Percentiles rank a stretch among this genome's conserved stretches.
phyloP scores from a whole-genome alignment of 2,797 vertebrate genomes.

The Graptemys geographica region DNA sequence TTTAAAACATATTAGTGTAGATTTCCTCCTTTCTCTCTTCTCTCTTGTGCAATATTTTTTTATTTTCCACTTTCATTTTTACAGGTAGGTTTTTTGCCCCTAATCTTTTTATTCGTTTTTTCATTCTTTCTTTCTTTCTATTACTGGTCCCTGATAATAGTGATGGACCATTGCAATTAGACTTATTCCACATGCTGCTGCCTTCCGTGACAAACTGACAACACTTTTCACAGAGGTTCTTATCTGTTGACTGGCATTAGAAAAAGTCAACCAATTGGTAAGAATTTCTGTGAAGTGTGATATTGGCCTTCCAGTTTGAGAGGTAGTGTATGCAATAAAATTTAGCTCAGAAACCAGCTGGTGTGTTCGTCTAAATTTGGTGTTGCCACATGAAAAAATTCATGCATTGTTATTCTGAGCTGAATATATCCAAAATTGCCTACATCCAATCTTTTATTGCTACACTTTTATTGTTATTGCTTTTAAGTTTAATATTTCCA shows the following conservation, averaged over 20 bases:
- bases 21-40: background rate
- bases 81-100: background rate
- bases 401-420: background rate
- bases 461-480: constrained; percentile 63
- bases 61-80: background rate
- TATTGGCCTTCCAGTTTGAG: background rate
- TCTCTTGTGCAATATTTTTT: background rate
- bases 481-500: constrained; percentile 47
- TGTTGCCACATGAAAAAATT: background rate
- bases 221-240: background rate
- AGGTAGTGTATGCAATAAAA: background rate
- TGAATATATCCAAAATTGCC: background rate
- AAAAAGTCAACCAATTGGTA: constrained; percentile 47
- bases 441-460: constrained; percentile 40
- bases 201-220: constrained; percentile 48
- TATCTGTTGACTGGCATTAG: constrained; percentile 60
- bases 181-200: constrained; percentile 43
- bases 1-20: constrained; percentile 1
- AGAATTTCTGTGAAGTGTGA: constrained; percentile 45
- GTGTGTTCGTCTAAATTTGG: background rate
- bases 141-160: constrained; percentile 15
- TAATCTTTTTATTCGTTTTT: background rate
- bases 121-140: background rate
- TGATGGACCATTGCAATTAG: constrained; percentile 42
- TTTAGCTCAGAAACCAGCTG: background rate